Percentiles rank a stretch among this genome's conserved stretches.
These are phyloP conservation scores for Lethrus apterus DNA, from an alignment of 1,140 invertebrate species.

Conservation along the genomic window DNA sequence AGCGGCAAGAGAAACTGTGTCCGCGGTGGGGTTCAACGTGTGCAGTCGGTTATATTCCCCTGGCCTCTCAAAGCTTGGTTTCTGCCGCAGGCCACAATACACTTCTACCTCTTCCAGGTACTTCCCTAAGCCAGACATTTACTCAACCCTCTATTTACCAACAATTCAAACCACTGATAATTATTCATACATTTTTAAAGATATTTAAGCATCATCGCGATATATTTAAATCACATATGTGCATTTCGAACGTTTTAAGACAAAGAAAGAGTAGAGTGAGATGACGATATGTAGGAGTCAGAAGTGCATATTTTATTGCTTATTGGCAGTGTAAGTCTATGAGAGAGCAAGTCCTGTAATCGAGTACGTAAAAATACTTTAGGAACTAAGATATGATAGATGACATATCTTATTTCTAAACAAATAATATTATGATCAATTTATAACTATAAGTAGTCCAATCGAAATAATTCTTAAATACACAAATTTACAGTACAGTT, in stretches of 20 bases:
- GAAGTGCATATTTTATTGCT: constrained; percentile 32
- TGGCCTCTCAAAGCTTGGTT: constrained; percentile 11
- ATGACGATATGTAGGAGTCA: constrained; percentile 28
- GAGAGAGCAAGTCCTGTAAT: constrained; percentile 3
- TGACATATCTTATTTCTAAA: background rate
- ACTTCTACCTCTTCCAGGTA: background rate
- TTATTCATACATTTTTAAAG: background rate
- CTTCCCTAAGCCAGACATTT: constrained; percentile 2
- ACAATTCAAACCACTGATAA: background rate
- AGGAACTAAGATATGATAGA: background rate
- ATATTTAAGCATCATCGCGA: background rate
- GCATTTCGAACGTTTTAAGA: constrained; percentile 6
- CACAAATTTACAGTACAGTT: too few species aligned
- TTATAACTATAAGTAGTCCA: too few species aligned
- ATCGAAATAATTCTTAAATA: too few species aligned
- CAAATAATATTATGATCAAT: constrained; percentile 12
- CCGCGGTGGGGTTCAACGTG: constrained; percentile 14
- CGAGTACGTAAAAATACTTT: constrained; percentile 7
- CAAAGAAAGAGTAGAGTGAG: constrained; percentile 22
- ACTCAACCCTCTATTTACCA: constrained; percentile 5
- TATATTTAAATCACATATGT: background rate
- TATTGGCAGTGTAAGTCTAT: constrained; percentile 23
- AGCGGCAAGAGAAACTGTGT: constrained; percentile 22
- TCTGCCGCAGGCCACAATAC: constrained; percentile 1
- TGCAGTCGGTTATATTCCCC: constrained; percentile 22